These are phyloP conservation scores for Ranitomeya variabilis DNA, from an alignment of 2,113 vertebrate genomes.

Conservation along the genomic window DNA sequence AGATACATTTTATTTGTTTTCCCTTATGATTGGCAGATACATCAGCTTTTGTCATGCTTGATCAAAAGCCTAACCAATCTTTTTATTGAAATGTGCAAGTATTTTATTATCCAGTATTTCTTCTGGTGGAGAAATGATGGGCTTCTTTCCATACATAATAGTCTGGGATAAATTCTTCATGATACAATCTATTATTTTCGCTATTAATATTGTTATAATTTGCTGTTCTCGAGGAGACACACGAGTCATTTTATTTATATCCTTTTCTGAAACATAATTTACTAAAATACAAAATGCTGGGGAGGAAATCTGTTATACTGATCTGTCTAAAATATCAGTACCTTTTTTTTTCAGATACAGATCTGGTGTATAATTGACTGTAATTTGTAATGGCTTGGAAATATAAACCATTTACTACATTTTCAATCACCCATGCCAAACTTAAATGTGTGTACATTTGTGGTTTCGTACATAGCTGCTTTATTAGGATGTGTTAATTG, in stretches of 20 bases:
- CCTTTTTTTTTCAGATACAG: no score
- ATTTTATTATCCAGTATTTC: constrained; percentile 39
- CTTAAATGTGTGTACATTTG: no score
- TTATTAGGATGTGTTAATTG: no score
- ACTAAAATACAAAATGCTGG: not conserved
- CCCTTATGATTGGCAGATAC: constrained; percentile 38
- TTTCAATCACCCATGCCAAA: no score
- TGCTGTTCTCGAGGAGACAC: not conserved
- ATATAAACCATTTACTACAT: no score
- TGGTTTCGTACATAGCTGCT: no score
- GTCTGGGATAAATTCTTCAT: not conserved
- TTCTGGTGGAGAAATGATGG: constrained; percentile 6
- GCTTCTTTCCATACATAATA: constrained; percentile 5
- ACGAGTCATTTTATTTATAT: not conserved
- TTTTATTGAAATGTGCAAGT: constrained; percentile 50
- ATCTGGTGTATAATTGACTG: not conserved
- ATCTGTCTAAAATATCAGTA: not conserved
- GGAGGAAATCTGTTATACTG: not conserved
- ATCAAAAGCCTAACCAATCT: constrained; percentile 40
- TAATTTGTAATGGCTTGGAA: not conserved
- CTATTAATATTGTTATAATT: not conserved
- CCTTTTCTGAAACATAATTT: not conserved
- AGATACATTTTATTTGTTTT: constrained; percentile 39
- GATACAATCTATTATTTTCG: not conserved
- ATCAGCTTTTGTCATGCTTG: constrained; percentile 52